These are phyloP conservation scores for Solenopsis invicta DNA, from an alignment of 1,140 invertebrate species.

Conservation along the genomic window DNA sequence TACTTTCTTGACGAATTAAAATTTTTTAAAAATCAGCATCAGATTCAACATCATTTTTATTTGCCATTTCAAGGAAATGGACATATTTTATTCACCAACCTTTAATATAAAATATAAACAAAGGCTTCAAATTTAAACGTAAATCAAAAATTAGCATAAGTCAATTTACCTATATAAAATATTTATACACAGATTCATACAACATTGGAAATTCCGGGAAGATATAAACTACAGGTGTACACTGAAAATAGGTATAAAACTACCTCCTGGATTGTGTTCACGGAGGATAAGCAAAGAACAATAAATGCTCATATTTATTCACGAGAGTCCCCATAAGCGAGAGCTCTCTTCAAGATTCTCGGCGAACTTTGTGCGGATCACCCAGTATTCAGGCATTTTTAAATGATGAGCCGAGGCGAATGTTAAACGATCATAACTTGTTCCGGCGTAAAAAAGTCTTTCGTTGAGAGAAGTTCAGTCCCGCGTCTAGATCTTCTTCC, in stretches of 20 bases:
- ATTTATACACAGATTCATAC: background rate
- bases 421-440: slow-evolving; percentile 47
- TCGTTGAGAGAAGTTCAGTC: slow-evolving; percentile 50
- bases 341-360: background rate
- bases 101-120: background rate
- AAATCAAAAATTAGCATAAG: background rate
- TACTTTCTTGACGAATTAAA: too few species aligned
- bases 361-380: slow-evolving; percentile 30
- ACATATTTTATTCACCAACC: too few species aligned
- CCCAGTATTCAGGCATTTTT: slow-evolving; percentile 66
- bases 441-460: slow-evolving; percentile 65
- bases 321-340: background rate
- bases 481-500: slow-evolving; percentile 40
- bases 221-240: background rate
- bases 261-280: background rate
- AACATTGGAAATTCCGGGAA: background rate
- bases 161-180: background rate
- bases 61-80: too few species aligned
- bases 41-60: too few species aligned
- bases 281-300: background rate
- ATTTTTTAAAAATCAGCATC: too few species aligned
- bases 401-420: slow-evolving; percentile 65
- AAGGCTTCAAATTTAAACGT: background rate
- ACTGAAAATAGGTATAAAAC: background rate
- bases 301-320: slow-evolving; percentile 47